Base-by-base conservation (phyloP, 2,888 invertebrate species). In the Cosmia pyralina region DNA sequence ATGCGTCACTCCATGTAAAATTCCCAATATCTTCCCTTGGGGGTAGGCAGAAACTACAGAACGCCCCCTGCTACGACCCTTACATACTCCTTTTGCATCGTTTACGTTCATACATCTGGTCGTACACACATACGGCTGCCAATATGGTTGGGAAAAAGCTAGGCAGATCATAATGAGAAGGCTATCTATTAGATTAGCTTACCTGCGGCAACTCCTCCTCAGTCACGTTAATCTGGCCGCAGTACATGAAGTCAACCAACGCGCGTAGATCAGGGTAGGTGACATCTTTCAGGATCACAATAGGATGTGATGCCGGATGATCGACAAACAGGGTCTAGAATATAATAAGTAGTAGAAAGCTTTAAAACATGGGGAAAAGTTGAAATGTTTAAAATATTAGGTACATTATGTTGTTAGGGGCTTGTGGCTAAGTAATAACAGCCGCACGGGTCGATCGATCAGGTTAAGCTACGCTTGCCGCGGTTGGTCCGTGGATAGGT, bases 181-280 rank as follows among this genome's bases (percentile, higher is more conserved):
- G 19, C 19, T 41, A 44, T 67, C 28, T 44, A 63, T 34, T 8
- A 65, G 17, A 19, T 60, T 38, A 38, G 28, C 41, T 62, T 13
- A 97, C 97, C 93, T 97, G 97, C 77, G 98, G 98, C 87, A 98
- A 94, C 90, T 98, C 98, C 88, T 98, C 98, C 90, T 98, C 98
- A 2, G 98, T 98, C 48, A 99, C 98, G 93, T 98, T 98, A 11
- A 99, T 98, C 96, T 98, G 98, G 0, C 99, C 99, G 88, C 98
- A 98, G 92, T 99, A 99, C 98, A 99, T 98, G 90, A 98, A 99
- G 90, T 98, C 98, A 15, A 98, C 98, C 97, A 98, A 98, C 46
- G 98, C 98, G 90, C 98, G 98, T 74, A 98, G 96, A 93, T 98
- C 98, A 66, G 97, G 97, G 90, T 98, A 98, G 88, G 98, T 98